Evolutionary conservation across 2,113 vertebrate genomes (phyloP), one percentile per base, ranked within the genome.

Genomic region (Orycteropus afer): DNA sequence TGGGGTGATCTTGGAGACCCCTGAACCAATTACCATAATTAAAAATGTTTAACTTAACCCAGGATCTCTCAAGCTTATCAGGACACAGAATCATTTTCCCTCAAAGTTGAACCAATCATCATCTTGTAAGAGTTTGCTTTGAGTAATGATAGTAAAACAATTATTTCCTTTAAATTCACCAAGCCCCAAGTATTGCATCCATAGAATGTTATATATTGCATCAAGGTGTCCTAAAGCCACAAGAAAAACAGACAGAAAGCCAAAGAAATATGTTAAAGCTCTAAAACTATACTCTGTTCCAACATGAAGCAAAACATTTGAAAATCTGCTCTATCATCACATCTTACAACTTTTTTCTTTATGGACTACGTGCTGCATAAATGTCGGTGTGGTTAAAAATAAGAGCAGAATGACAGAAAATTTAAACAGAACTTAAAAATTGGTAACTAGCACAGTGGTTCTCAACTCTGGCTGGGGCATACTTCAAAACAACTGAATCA

Each of bases 381-480:
- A 82, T 65, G 61, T 95, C 34, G 90, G n/a, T 57, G 7, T 87
- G 65, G 34, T n/a, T 74, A 91, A 89, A 95, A 95, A 37, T 17
- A 86, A 80, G 57, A 95, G 81, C 9, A 87, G 51, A 96, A 78
- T 49, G 49, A 77, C 29, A 94, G 63, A 87, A 73, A 74, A 89
- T 17, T 63, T 42, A 74, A 87, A 95, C 6, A 95, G 40, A 92
- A 84, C 3, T 61, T 92, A 85, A 15, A 7, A 86, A 93, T 7
- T 37, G 49, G 10, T 76, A 94, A n/a, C 37, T 83, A 73, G 22
- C 67, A 81, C 8, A 91, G 34, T 69, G 61, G 40, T 49, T 67
- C 49, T 84, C 81, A 89, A 27, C 61, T 91, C 63, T 93, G 40
- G 32, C 6, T 65, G 18, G 27, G 63, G 7, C 42, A 90, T 3